phyloP scores from a whole-genome alignment of 2,888 invertebrate genomes.

The Papilio protenor region DNA sequence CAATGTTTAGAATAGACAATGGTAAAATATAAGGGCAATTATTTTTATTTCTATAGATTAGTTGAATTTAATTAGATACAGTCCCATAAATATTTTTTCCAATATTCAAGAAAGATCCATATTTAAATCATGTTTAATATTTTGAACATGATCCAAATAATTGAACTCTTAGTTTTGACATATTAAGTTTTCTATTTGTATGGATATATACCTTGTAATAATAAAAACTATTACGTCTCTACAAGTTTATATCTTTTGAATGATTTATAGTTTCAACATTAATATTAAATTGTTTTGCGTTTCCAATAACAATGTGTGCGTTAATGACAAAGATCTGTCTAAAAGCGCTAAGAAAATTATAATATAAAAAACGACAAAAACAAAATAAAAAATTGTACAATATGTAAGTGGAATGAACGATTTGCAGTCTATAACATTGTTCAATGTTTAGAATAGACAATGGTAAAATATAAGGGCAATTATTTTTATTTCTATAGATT shows the following conservation, averaged over 20 bases:
- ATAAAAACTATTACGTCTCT: background rate
- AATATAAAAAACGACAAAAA: constrained; percentile 51
- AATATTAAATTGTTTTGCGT: background rate
- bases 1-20: constrained; percentile 2
- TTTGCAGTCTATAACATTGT: constrained; percentile 9
- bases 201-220: background rate
- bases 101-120: background rate
- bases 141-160: background rate
- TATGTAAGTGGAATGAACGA: constrained; percentile 3
- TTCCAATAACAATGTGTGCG: background rate
- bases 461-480: background rate
- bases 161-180: background rate
- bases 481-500: constrained; percentile 20
- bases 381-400: constrained; percentile 52
- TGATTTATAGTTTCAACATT: no score
- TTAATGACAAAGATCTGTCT: background rate
- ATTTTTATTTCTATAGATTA: constrained; percentile 23
- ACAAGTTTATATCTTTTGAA: background rate
- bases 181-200: background rate
- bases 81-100: constrained; percentile 14
- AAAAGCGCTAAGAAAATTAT: constrained; percentile 39
- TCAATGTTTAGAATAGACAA: constrained; percentile 4
- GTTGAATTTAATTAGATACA: constrained; percentile 24
- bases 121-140: constrained; percentile 2
- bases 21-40: background rate